phyloP scores from a whole-genome alignment of 30 jellyfish, hydroid and myxozoan species.

The Euphysa ruthae region DNA sequence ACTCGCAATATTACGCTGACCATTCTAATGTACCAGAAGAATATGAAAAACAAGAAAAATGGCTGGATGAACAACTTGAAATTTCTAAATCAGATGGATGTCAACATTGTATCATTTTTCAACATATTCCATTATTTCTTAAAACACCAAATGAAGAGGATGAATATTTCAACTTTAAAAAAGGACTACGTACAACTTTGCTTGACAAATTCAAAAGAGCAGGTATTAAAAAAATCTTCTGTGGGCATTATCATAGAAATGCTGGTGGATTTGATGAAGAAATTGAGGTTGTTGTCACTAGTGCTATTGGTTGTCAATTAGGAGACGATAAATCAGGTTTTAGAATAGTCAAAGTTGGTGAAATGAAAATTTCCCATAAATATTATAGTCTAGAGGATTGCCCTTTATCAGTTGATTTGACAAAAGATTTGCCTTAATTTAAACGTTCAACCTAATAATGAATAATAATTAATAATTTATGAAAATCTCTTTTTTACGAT shows the following conservation, averaged over 20 bases:
- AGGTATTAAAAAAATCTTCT: slow-evolving; percentile 62
- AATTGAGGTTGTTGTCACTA: slow-evolving; percentile 69
- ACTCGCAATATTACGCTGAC: slow-evolving; percentile 67
- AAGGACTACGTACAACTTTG: slow-evolving; percentile 21
- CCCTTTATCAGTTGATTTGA: slow-evolving; percentile 1
- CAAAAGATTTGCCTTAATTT: background rate
- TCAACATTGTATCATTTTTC: slow-evolving; percentile 60
- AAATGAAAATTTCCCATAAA: slow-evolving; percentile 59
- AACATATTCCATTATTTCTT: slow-evolving; percentile 85
- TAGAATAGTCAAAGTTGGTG: slow-evolving; percentile 77
- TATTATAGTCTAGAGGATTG: slow-evolving; percentile 47
- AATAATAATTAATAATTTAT: too few relatives aligned
- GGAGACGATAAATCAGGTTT: slow-evolving; percentile 83
- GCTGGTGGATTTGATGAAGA: slow-evolving; percentile 81
- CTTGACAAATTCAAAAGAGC: slow-evolving; percentile 40
- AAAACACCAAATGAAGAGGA: slow-evolving; percentile 61
- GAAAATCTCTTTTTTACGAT: too few relatives aligned
- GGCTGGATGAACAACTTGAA: slow-evolving; percentile 69
- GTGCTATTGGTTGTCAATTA: slow-evolving; percentile 88
- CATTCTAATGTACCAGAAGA: slow-evolving; percentile 37
- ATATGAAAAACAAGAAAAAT: slow-evolving; percentile 51
- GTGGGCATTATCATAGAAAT: slow-evolving; percentile 94
- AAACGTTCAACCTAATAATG: too few relatives aligned
- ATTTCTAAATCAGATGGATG: slow-evolving; percentile 25
- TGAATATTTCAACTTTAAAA: slow-evolving; percentile 70